Percentiles rank a stretch among this genome's conserved stretches.
These are phyloP conservation scores for Pentamera pediparva DNA, from an alignment of 53 echinoderm and acorn worm species.

Conservation along the genomic window DNA sequence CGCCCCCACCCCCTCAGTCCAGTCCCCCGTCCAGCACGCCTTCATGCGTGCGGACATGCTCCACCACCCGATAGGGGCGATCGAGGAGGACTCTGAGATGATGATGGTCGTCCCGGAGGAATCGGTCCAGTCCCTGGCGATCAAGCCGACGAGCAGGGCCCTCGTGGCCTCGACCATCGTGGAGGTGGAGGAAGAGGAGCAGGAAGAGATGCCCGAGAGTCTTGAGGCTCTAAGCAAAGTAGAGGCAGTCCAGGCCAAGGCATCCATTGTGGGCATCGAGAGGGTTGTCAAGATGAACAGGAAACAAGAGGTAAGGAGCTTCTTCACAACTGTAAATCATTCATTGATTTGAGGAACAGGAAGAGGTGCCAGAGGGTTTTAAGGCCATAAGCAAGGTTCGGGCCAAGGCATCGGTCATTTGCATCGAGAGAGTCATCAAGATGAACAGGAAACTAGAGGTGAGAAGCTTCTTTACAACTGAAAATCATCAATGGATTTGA, in stretches of 20 bases:
- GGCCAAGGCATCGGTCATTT: conserved; percentile 47
- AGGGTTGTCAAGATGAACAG: conserved; percentile 27
- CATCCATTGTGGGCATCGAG: conserved; percentile 44
- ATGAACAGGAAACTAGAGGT: conserved; percentile 37
- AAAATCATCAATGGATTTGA: no score
- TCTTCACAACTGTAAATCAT: no score
- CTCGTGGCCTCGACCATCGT: conserved; percentile 83
- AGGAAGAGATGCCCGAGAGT: conserved; percentile 67
- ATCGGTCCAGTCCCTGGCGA: conserved; percentile 58
- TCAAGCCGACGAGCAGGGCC: conserved; percentile 60
- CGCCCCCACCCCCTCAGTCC: neutral
- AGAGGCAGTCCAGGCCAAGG: conserved; percentile 54
- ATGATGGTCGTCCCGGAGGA: conserved; percentile 61
- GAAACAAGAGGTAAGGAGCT: conserved; percentile 38
- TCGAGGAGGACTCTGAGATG: conserved; percentile 70
- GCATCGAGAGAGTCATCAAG: conserved; percentile 28
- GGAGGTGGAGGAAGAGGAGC: conserved; percentile 83
- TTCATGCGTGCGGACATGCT: conserved; percentile 34
- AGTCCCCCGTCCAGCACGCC: conserved; percentile 9
- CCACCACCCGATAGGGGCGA: conserved; percentile 62
- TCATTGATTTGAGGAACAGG: conserved; percentile 78
- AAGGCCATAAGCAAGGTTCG: conserved; percentile 57
- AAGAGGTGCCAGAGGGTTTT: conserved; percentile 59
- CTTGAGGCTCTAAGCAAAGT: conserved; percentile 58
- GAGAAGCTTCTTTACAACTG: no score